A percentile compares a stretch with the other conserved stretches of the same genome.
These are phyloP conservation scores for Actenoides hombroni DNA, from an alignment of 2,113 vertebrate species.

Conservation along the genomic window DNA sequence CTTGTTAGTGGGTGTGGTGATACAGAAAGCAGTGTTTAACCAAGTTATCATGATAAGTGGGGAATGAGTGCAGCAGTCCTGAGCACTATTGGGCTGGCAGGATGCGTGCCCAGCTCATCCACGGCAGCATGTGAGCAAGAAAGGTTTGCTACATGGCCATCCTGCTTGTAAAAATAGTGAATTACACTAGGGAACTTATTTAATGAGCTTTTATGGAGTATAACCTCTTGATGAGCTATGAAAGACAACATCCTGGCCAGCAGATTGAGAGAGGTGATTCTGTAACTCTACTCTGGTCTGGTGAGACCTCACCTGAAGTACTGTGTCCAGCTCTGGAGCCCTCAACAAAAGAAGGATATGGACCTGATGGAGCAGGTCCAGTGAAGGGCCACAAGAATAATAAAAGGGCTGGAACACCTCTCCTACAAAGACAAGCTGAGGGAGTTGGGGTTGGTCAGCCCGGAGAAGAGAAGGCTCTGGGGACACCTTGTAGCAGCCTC, in stretches of 20 bases:
- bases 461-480: no score
- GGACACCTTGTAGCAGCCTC: no score
- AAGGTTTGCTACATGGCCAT: neutral
- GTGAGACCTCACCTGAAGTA: no score
- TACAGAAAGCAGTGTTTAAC: neutral
- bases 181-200: fast-evolving
- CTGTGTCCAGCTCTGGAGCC: no score
- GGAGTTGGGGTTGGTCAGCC: no score
- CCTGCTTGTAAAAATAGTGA: neutral
- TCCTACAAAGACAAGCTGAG: no score
- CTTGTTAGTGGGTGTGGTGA: neutral
- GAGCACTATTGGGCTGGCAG: neutral
- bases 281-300: no score
- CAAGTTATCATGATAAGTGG: neutral
- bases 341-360: no score
- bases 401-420: no score
- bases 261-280: no score
- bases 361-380: no score
- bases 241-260: neutral
- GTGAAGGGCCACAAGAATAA: no score
- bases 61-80: fast-evolving
- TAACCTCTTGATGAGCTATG: neutral
- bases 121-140: neutral
- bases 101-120: neutral
- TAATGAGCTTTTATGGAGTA: neutral